Evolutionary conservation across 2,113 vertebrate species (phyloP), one percentile per base, ranked within the genome.

Genomic region (Sorex araneus): DNA sequence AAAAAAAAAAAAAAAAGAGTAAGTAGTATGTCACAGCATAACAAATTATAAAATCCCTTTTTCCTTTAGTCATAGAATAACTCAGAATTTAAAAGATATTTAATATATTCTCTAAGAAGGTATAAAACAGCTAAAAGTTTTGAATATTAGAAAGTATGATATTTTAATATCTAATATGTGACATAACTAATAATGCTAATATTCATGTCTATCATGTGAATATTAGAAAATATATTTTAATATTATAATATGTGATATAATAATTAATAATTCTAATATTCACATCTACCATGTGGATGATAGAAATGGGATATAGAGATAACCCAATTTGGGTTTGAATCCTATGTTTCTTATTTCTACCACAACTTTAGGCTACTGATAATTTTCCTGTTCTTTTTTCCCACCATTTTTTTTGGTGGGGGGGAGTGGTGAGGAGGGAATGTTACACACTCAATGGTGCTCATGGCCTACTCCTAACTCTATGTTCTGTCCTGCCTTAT

Each of bases 1-100:
- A n/a, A n/a, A n/a, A n/a, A n/a, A n/a, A n/a, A n/a, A n/a, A n/a
- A n/a, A n/a, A n/a, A n/a, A 66, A 30, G 64, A 30, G 27, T 30
- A 66, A 66, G 64, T 13, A 66, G n/a, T 36, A 81, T 45, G 50
- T 60, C 23, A 60, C 57, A 60, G 15, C 66, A 36, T 70, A 84
- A 21, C 43, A 54, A 64, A 77, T 21, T 86, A 60, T 60, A 60
- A 60, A 60, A 60, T 21, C 21, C n/a, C 77, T 6, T 69, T 16
- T 84, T 60, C 40, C 40, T 40, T 40, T 40, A 40, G 5, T 23
- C 10, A 66, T 30, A 43, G 36, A 69, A 66, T 47, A 64, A 25
- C 8, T 60, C 60, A 11, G 12, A 88, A 85, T 84, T 90, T 88
- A 90, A 90, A 92, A 81, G 18, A 87, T 40, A 50, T 93, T 92